phyloP scores from a whole-genome alignment of 2,797 vertebrate species.

The Garrulus glandarius region DNA sequence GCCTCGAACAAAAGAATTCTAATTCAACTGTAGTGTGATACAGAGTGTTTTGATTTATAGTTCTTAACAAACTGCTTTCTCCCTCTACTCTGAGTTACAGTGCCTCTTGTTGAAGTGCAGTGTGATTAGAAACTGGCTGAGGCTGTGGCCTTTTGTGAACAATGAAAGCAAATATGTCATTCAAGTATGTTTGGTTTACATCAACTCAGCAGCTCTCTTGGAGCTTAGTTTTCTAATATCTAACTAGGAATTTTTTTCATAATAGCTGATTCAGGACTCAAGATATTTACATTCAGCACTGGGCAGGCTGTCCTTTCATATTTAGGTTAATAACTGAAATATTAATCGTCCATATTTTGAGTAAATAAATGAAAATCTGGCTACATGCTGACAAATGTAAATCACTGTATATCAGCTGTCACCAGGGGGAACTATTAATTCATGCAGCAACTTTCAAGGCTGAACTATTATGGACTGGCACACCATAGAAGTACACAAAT shows the following conservation, averaged over 20 bases:
- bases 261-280: neutral
- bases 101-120: neutral
- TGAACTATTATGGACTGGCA: neutral
- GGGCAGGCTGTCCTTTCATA: neutral
- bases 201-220: neutral
- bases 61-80: neutral
- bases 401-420: slow-evolving; percentile 16
- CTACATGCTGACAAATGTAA: slow-evolving; percentile 7
- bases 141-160: neutral
- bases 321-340: slow-evolving; percentile 24
- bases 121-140: slow-evolving; percentile 30
- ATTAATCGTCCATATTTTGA: neutral
- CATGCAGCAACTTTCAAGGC: neutral
- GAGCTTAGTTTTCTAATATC: neutral
- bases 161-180: slow-evolving; percentile 4
- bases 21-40: neutral
- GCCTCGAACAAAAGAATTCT: neutral
- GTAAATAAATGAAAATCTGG: slow-evolving; percentile 10
- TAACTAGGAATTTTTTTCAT: neutral
- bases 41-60: neutral
- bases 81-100: neutral
- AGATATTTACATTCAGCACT: neutral
- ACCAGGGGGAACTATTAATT: slow-evolving; percentile 56
- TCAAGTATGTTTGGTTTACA: neutral
- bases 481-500: neutral